Conservation (phyloP, 2,888 invertebrate species). For the Reticulitermes lucifugus region DNA sequence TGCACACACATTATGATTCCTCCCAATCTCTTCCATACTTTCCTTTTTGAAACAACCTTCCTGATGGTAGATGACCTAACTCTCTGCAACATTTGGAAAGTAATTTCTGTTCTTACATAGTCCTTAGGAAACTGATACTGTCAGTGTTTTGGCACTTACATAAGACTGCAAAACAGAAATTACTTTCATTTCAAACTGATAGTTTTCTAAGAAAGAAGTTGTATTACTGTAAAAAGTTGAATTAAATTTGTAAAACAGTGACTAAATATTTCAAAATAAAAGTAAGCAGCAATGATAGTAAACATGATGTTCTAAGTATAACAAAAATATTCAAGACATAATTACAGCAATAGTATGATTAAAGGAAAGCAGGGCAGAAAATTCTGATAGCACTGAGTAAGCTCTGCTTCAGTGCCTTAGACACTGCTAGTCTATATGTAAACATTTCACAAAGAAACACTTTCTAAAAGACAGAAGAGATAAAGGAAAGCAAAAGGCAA, state of each 20-base stretch:
- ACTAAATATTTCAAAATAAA: neutral
- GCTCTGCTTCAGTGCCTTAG: neutral
- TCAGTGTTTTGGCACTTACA: conserved; percentile 2
- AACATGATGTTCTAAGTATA: neutral
- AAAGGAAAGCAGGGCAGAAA: conserved; percentile 13
- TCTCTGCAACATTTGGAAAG: neutral
- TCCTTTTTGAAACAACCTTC: neutral
- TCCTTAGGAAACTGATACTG: neutral
- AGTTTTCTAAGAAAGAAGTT: neutral
- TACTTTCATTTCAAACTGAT: neutral
- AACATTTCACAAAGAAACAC: conserved; percentile 5
- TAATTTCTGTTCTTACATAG: neutral
- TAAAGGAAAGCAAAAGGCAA: too few species aligned
- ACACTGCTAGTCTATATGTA: neutral
- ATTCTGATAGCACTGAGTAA: neutral
- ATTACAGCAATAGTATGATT: conserved; percentile 13
- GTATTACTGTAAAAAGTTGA: neutral
- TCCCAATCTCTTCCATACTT: neutral
- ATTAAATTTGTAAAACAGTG: neutral
- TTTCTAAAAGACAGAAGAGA: neutral
- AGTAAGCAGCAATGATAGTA: neutral
- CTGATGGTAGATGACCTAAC: neutral
- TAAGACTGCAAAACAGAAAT: conserved; percentile 11
- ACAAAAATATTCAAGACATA: conserved; percentile 19
- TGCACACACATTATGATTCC: neutral